Conservation (phyloP, 2,888 invertebrate species). For the Nebria brevicollis region DNA sequence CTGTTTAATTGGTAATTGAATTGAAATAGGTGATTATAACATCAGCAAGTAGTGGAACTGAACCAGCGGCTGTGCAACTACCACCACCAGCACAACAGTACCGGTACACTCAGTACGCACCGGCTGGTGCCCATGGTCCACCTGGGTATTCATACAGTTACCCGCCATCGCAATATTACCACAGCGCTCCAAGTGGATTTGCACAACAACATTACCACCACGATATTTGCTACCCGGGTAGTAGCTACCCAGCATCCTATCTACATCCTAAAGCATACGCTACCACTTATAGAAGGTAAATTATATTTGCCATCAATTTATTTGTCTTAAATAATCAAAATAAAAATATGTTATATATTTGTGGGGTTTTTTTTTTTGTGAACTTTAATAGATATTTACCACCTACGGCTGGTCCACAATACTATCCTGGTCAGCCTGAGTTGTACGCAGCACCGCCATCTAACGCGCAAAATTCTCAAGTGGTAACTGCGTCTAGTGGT, state of each 20-base stretch:
- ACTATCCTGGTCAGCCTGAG: slow-evolving; percentile 66
- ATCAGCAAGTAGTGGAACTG: slow-evolving; percentile 61
- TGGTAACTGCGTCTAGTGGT: slow-evolving; percentile 60
- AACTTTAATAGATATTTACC: slow-evolving; percentile 53
- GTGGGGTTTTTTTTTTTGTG: background rate
- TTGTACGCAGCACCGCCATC: slow-evolving; percentile 63
- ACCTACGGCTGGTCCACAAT: slow-evolving; percentile 59
- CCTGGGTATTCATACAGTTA: slow-evolving; percentile 58
- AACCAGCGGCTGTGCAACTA: slow-evolving; percentile 62
- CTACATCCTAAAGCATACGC: slow-evolving; percentile 49
- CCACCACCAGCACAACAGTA: slow-evolving; percentile 57
- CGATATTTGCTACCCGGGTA: slow-evolving; percentile 62
- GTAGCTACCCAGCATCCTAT: slow-evolving; percentile 42
- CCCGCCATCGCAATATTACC: slow-evolving; percentile 55
- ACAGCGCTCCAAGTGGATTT: slow-evolving; percentile 46
- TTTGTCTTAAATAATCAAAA: too few relatives aligned
- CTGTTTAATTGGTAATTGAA: background rate
- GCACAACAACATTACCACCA: slow-evolving; percentile 51
- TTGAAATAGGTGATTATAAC: slow-evolving; percentile 60
- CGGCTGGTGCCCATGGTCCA: slow-evolving; percentile 55
- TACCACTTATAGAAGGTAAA: slow-evolving; percentile 34
- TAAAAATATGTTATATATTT: too few relatives aligned
- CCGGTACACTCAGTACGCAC: slow-evolving; percentile 65
- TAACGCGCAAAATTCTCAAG: slow-evolving; percentile 54
- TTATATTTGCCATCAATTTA: too few relatives aligned